Evolutionary conservation across 2,113 vertebrate genomes (phyloP).

Genomic region (Otocyon megalotis): DNA sequence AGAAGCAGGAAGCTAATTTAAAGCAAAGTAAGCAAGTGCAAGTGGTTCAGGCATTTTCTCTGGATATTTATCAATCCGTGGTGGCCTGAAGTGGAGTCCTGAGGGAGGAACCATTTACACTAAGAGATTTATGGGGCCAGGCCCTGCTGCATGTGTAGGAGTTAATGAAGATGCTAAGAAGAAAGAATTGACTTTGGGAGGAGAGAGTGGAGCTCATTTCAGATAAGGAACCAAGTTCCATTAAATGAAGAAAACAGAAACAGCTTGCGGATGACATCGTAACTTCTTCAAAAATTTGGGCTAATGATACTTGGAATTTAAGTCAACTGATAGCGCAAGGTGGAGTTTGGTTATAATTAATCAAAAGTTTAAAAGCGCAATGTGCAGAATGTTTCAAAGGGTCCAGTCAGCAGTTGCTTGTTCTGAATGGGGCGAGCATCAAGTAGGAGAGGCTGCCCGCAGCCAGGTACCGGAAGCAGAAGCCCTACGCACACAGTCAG

Average conservation of each 20-base stretch:
- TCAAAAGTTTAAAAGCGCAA: background rate
- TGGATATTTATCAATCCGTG: background rate
- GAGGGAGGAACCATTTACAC: background rate
- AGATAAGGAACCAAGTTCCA: constrained; percentile 42
- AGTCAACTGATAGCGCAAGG: background rate
- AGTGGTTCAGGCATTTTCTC: constrained; percentile 20
- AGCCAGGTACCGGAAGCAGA: background rate
- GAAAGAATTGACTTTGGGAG: constrained; percentile 56
- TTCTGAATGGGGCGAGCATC: fast-evolving
- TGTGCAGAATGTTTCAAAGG: background rate
- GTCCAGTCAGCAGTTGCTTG: too few relatives aligned
- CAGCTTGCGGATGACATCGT: background rate
- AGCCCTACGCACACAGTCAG: fast-evolving
- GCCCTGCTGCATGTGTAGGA: background rate
- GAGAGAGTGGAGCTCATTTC: background rate
- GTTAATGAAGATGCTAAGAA: constrained; percentile 49
- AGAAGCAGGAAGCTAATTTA: constrained; percentile 26
- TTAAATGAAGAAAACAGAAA: constrained; percentile 51
- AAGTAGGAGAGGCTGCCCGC: fast-evolving
- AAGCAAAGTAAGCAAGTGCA: constrained; percentile 35
- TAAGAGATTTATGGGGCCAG: background rate
- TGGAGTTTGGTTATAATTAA: background rate
- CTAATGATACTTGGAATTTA: background rate
- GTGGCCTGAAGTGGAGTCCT: background rate
- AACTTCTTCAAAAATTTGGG: background rate